Evolutionary conservation across 1,140 invertebrate genomes (phyloP), one percentile per base, ranked within the genome.

Genomic region (Hypsibius dujardini): DNA sequence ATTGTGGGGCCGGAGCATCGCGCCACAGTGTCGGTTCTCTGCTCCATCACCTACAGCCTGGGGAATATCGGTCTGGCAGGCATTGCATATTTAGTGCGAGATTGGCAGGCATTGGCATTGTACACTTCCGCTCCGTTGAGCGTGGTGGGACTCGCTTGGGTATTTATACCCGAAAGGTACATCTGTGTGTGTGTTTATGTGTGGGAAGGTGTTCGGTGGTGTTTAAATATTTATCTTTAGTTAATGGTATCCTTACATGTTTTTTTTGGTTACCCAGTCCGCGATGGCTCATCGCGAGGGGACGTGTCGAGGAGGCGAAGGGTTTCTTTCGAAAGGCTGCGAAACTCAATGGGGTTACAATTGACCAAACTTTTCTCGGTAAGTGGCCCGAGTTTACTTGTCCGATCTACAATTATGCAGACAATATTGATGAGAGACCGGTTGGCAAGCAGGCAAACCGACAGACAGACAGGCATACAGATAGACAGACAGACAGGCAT

Each of bases 111-210:
- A 69, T 79, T 90, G 3, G 86, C 88, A 0, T 76, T 91, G 69
- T 85, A 87, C 0, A 92, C 89, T 1, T 90, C 90, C 2, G 78
- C 87, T 7, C 90, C 91, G 1, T 93, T 93, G 77, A 81, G 88
- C 47, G 77, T 56, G 7, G n/a, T 56, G 7, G 50, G 50, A 7
- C 7, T 56, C n/a, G 7, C 50, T 56, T 56, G 50, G 50, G 7
- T 7, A 7, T 56, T 56, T 56, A n/a, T 56, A n/a, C 50, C 50
- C 7, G 50, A 56, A n/a, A n/a, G 28, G 28, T 28, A 28, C 28
- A 28, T 28, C 28, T 28, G 28, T 28, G 28, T 28, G 28, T 28
- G 28, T 28, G 28, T 28, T 28, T 28, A 28, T 28, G 28, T 28
- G 28, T 28, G 28, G 28, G 28, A 28, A 28, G 28, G 28, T 28